phyloP scores from a whole-genome alignment of 2,797 vertebrate species.

The Tympanoctomys barrerae region DNA sequence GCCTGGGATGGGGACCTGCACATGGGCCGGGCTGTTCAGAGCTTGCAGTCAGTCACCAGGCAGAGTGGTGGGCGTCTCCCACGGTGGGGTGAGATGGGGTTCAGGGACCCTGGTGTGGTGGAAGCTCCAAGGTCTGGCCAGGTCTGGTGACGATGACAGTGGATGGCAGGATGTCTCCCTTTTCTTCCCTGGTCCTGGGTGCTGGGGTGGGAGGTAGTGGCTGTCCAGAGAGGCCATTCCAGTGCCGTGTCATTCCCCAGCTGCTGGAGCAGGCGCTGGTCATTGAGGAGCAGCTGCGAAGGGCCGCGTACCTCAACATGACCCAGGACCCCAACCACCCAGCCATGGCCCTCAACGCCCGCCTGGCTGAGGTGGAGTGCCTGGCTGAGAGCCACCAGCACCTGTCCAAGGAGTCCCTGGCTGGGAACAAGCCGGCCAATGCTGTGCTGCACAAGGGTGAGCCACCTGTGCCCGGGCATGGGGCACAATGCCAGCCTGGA shows the following conservation, averaged over 20 bases:
- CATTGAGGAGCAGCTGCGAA: conserved; percentile 97
- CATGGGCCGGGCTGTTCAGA: not conserved
- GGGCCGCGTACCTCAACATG: conserved; percentile 99
- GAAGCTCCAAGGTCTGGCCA: not conserved
- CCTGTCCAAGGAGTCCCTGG: conserved; percentile 98
- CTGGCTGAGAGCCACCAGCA: conserved; percentile 99
- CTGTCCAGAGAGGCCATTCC: not conserved
- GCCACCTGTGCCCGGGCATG: fast-evolving
- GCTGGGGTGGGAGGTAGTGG: not conserved
- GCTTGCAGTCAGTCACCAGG: not conserved
- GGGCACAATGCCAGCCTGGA: fast-evolving
- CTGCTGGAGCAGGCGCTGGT: conserved; percentile 98
- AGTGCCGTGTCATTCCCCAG: conserved; percentile 80
- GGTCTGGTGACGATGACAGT: not conserved
- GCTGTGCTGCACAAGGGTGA: conserved; percentile 98
- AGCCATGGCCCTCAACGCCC: conserved; percentile 97
- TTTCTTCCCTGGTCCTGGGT: not conserved
- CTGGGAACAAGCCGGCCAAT: conserved; percentile 98
- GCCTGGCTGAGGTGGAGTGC: conserved; percentile 98
- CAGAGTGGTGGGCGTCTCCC: fast-evolving
- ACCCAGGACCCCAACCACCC: conserved; percentile 97
- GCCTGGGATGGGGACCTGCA: fast-evolving
- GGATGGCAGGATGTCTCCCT: not conserved
- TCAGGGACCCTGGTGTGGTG: not conserved
- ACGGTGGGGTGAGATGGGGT: not conserved